Evolutionary conservation across 2,113 vertebrate species (phyloP).

Genomic region (Gallinago paraguaiae): DNA sequence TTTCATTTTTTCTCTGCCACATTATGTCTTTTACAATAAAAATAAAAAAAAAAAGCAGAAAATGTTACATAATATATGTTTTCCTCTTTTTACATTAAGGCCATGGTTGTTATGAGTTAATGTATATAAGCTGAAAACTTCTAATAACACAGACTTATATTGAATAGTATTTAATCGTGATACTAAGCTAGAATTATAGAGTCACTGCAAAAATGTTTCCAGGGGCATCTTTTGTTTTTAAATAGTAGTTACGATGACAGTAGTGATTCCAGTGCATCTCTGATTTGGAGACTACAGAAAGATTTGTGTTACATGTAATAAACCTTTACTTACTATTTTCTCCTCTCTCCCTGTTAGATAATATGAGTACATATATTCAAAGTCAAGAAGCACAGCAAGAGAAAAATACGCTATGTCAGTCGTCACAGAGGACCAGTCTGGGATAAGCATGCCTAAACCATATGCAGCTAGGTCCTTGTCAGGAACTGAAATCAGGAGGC

Average conservation of each 20-base stretch:
- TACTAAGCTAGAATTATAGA: background rate
- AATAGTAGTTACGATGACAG: background rate
- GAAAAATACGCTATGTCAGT: background rate
- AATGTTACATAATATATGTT: background rate
- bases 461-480: background rate
- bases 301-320: background rate
- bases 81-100: background rate
- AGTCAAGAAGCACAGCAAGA: background rate
- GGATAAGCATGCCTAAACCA: background rate
- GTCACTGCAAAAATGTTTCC: background rate
- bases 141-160: background rate
- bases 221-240: background rate
- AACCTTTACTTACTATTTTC: background rate
- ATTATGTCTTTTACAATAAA: background rate
- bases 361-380: background rate
- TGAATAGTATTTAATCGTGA: background rate
- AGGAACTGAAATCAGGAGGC: background rate
- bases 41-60: background rate
- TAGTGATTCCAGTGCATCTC: background rate
- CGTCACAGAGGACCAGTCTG: background rate
- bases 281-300: background rate
- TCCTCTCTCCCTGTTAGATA: background rate
- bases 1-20: background rate
- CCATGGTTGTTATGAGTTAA: background rate
- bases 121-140: background rate